A percentile compares a stretch with the other conserved stretches of the same genome.
Conservation (phyloP, 2,888 invertebrate genomes). For the Megamerina dolium region DNA sequence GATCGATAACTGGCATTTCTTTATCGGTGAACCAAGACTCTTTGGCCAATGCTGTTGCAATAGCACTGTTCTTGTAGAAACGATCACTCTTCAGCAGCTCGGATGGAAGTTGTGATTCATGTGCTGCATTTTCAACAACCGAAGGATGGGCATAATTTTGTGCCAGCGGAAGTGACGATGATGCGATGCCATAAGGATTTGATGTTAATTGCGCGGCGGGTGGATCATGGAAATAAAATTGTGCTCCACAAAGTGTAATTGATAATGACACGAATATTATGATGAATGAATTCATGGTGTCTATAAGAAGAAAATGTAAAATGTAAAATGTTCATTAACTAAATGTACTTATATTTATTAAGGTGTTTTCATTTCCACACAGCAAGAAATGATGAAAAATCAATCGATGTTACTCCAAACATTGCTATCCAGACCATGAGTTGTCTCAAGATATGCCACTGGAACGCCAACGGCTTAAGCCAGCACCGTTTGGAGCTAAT, state of each 20-base stretch:
- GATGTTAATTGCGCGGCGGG: not conserved
- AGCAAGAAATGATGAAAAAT: too few relatives aligned
- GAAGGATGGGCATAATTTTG: constrained; percentile 57
- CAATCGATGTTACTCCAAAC: too few relatives aligned
- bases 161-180: not conserved
- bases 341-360: too few relatives aligned
- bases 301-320: not conserved
- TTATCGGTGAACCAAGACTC: constrained; percentile 74
- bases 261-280: constrained; percentile 10
- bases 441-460: too few relatives aligned
- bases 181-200: not conserved
- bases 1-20: constrained; percentile 70
- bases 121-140: constrained; percentile 64
- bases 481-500: too few relatives aligned
- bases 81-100: constrained; percentile 54
- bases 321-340: too few relatives aligned
- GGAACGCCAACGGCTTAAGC: too few relatives aligned
- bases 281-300: constrained; percentile 12
- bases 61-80: constrained; percentile 71
- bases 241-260: constrained; percentile 26
- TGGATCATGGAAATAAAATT: constrained; percentile 35
- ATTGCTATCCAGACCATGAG: too few relatives aligned
- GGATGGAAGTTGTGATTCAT: constrained; percentile 66
- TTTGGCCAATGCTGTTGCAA: constrained; percentile 67
- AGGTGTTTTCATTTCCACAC: too few relatives aligned